Evolutionary conservation across 2,888 invertebrate species (phyloP).

Genomic region (Harpagoxenus sublaevis): DNA sequence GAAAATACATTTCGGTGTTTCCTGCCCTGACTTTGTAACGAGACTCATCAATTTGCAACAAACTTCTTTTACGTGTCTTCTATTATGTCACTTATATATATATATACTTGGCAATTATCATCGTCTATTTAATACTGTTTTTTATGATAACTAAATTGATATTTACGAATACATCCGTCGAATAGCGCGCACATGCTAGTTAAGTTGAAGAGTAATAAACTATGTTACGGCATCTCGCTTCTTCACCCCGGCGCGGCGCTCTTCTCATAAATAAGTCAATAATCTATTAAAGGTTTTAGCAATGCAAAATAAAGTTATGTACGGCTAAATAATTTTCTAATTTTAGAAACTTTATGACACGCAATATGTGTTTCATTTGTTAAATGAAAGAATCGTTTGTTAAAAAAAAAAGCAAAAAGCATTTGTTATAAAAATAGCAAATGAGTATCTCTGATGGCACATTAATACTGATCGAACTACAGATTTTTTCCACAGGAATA

Average conservation of each 20-base stretch:
- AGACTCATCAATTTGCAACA: conserved; percentile 3
- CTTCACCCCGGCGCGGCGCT: not conserved
- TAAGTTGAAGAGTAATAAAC: not conserved
- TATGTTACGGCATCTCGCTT: not conserved
- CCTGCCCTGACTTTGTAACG: conserved; percentile 6
- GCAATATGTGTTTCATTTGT: not conserved
- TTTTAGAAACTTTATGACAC: not conserved
- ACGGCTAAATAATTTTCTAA: not conserved
- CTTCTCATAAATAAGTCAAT: not conserved
- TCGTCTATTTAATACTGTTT: conserved; percentile 40
- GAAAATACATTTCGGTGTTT: conserved; percentile 55
- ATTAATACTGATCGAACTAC: not conserved
- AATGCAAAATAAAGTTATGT: conserved; percentile 5
- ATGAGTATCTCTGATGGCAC: not conserved
- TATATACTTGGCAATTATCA: conserved; percentile 27
- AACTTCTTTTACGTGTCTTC: not conserved
- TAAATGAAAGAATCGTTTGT: not conserved
- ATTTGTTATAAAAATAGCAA: conserved; percentile 7
- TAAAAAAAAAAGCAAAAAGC: no score
- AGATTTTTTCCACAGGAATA: not conserved
- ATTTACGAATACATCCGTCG: conserved; percentile 20
- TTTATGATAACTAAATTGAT: conserved; percentile 24
- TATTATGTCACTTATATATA: not conserved
- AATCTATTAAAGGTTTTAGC: conserved; percentile 1
- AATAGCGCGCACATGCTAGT: conserved; percentile 4